A percentile compares a stretch with the other conserved stretches of the same genome.
Conservation (phyloP, 2,113 vertebrate species). For the Paradisaea rubra region DNA sequence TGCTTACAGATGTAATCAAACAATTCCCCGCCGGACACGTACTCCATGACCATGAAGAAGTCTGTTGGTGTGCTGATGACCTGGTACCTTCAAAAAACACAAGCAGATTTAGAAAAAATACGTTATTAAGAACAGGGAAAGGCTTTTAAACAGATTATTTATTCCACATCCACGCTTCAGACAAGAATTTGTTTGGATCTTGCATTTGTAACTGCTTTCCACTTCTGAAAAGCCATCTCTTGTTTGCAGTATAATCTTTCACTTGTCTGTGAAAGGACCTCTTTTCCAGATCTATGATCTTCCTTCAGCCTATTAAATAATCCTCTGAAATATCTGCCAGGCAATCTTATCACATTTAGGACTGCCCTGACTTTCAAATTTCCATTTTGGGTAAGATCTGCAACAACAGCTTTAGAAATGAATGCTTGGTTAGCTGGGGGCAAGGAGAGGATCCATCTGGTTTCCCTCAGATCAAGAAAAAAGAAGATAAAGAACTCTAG, state of each 20-base stretch:
- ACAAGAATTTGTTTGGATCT: neutral
- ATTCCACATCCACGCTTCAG: neutral
- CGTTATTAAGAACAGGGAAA: neutral
- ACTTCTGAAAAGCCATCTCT: neutral
- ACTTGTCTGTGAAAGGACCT: neutral
- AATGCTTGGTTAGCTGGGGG: neutral
- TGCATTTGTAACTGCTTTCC: neutral
- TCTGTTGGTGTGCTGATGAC: constrained; percentile 98
- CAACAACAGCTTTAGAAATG: neutral
- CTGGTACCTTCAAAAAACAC: constrained; percentile 84
- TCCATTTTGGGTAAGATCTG: neutral
- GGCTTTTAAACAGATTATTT: neutral
- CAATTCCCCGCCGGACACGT: constrained; percentile 94
- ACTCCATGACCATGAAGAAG: constrained; percentile 99
- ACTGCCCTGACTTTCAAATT: neutral
- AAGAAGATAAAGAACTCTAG: neutral
- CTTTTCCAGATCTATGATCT: neutral
- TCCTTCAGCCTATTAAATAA: neutral
- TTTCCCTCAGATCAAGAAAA: neutral
- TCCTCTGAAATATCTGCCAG: constrained; percentile 8
- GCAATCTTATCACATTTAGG: neutral
- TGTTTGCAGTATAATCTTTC: neutral
- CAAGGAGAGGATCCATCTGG: neutral
- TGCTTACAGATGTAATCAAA: constrained; percentile 99
- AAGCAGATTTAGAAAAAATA: neutral